Evolutionary conservation across 2,113 vertebrate species (phyloP), one percentile per base, ranked within the genome.

Genomic region (Nymphicus hollandicus): DNA sequence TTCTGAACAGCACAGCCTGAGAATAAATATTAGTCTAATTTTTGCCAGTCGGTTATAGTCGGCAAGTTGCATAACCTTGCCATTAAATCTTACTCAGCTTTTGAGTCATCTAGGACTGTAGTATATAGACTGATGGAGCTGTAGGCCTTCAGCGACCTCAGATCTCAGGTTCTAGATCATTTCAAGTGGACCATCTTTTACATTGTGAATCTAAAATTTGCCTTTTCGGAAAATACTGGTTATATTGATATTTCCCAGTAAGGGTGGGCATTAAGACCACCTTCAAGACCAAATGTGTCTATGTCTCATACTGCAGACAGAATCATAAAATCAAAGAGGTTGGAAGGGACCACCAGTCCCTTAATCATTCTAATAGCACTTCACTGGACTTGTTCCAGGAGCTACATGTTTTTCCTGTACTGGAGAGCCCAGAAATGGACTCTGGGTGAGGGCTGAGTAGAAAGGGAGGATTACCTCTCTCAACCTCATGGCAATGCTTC

Each of bases 101-200:
- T 35, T 1, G 4, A 55, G 17, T n/a, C 13, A n/a, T 8, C 33
- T 2, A 27, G 20, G 18, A 29, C 4, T 31, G 8, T 35, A 13
- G 2, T 10, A 78, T 33, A 60, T 3, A 4, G 24, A 65, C 41
- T 41, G 3, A 25, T 7, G 3, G 35, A 69, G 5, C 9, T 41
- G 20, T 19, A 7, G 13, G 12, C 9, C 6, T 47, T 39, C 35
- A 44, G 7, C 49, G 41, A 65, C 22, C 3, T 77, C 50, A 50
- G 11, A 77, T 8, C 14, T 55, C 12, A 44, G 11, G 12, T 17
- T 74, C 25, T 43, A 49, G 22, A 31, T 9, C 39, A 41, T 52
- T 68, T 43, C 16, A 41, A 43, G 7, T 35, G 10, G 3, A 19
- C 64, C 2, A 18, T 44, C 10, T 64, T 74, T 52, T n/a, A 53